phyloP scores from a whole-genome alignment of 2,888 invertebrate species.

The Gonocerus acuteangulatus region DNA sequence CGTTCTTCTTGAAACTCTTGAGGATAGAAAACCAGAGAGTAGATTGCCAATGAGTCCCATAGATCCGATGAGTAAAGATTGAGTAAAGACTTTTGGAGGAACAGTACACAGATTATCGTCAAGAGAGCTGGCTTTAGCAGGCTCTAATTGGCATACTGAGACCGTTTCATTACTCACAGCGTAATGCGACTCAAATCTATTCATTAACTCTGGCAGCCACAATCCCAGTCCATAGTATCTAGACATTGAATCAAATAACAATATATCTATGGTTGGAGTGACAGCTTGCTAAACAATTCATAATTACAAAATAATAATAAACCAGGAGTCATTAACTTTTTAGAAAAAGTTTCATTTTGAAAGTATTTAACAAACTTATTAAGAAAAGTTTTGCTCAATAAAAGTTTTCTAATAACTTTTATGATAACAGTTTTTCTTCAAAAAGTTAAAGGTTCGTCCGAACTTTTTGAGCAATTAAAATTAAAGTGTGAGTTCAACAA shows the following conservation, averaged over 20 bases:
- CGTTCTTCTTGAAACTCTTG: slow-evolving; percentile 41
- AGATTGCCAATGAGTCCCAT: slow-evolving; percentile 58
- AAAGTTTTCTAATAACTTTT: no score
- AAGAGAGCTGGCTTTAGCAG: not conserved
- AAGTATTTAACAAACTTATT: no score
- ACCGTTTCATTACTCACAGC: slow-evolving; percentile 45
- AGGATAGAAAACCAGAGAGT: slow-evolving; percentile 54
- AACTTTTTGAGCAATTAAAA: no score
- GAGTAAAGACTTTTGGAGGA: slow-evolving; percentile 55
- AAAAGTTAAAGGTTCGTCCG: no score
- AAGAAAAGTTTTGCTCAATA: no score
- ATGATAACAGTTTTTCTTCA: no score
- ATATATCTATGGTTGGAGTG: no score
- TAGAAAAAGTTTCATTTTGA: no score
- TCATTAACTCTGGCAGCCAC: slow-evolving; percentile 71
- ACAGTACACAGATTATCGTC: slow-evolving; percentile 42
- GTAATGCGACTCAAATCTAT: slow-evolving; percentile 47
- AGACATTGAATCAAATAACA: no score
- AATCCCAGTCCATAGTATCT: slow-evolving; percentile 62
- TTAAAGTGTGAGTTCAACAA: no score
- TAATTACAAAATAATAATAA: not conserved
- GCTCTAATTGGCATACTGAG: slow-evolving; percentile 47
- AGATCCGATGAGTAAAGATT: slow-evolving; percentile 58
- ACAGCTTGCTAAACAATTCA: not conserved
- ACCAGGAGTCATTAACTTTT: not conserved